Percentiles rank a stretch among this genome's conserved stretches.
Conservation (phyloP, 1,140 invertebrate genomes). For the Heliconius nattereri region DNA sequence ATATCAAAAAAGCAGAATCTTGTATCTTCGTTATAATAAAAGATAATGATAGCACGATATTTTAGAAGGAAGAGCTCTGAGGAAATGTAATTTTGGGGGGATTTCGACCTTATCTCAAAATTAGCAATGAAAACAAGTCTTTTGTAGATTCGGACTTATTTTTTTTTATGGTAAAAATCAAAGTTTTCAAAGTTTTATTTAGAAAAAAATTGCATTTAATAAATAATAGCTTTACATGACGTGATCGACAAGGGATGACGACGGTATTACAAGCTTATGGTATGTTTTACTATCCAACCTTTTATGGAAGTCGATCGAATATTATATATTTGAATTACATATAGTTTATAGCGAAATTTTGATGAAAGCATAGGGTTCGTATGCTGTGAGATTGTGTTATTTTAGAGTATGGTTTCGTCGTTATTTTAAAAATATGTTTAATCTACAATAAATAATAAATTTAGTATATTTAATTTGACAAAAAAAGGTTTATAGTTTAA, state of each 20-base stretch:
- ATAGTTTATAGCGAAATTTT: not conserved
- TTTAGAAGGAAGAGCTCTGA: slow-evolving; percentile 49
- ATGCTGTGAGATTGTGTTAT: not conserved
- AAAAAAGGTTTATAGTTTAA: not conserved
- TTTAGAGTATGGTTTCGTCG: not conserved
- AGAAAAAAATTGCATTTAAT: not conserved
- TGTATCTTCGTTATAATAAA: slow-evolving; percentile 65
- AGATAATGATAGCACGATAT: slow-evolving; percentile 59
- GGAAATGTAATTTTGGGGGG: slow-evolving; percentile 54
- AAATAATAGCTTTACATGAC: not conserved
- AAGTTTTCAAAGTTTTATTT: not conserved
- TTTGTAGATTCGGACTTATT: not conserved
- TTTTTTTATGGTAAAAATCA: not conserved
- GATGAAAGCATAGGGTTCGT: not conserved
- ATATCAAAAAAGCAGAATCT: slow-evolving; percentile 57
- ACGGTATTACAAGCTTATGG: slow-evolving; percentile 45
- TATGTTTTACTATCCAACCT: slow-evolving; percentile 35
- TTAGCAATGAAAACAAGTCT: slow-evolving; percentile 47
- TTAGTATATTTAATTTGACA: too few species aligned
- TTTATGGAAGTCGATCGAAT: not conserved
- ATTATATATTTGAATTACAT: not conserved
- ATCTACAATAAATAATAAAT: too few species aligned
- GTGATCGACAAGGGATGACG: slow-evolving; percentile 48
- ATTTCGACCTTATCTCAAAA: slow-evolving; percentile 51
- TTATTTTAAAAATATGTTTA: too few species aligned